Conservation (phyloP, 1,140 invertebrate genomes). For the Pemphigus obesinymphae region DNA sequence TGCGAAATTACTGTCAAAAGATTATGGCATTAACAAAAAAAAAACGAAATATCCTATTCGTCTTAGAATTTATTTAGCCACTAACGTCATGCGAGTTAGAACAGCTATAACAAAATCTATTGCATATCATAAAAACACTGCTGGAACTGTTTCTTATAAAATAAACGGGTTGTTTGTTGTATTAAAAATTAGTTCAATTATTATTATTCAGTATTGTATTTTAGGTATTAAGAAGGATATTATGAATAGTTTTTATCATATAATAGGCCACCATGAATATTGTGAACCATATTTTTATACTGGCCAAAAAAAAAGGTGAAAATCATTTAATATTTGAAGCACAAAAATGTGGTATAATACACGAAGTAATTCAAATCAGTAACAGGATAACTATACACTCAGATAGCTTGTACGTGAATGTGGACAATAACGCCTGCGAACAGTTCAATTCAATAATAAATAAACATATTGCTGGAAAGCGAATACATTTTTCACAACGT, state of each 20-base stretch:
- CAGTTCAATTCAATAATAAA: too few species aligned
- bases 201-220: background rate
- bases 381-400: too few species aligned
- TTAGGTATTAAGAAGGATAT: background rate
- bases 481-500: too few species aligned
- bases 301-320: too few species aligned
- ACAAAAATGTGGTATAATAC: too few species aligned
- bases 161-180: background rate
- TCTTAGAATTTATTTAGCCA: background rate
- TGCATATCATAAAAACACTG: background rate
- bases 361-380: too few species aligned
- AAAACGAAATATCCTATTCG: background rate
- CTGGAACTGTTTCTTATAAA: background rate
- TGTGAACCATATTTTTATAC: background rate
- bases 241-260: background rate
- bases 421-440: too few species aligned
- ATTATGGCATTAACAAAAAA: background rate
- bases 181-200: background rate
- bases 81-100: background rate
- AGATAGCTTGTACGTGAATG: background rate
- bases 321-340: too few species aligned
- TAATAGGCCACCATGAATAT: background rate
- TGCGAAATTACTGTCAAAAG: background rate
- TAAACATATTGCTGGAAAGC: too few species aligned
- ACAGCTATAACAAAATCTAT: background rate